Conservation (phyloP, 2,113 vertebrate genomes). For the Cryptotis parvus region DNA sequence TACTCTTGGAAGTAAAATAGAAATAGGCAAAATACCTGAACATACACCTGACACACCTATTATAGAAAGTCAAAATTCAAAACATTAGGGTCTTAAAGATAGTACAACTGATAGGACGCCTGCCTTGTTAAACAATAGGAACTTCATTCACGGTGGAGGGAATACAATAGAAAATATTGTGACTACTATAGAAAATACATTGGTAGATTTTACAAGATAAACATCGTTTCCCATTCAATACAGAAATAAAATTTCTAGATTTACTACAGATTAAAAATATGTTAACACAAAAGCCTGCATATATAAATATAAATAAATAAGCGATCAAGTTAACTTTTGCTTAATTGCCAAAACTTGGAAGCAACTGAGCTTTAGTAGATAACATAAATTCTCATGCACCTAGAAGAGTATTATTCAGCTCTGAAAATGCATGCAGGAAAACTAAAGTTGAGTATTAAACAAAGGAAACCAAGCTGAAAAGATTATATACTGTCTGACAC, state of each 20-base stretch:
- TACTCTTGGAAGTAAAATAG: too few relatives aligned
- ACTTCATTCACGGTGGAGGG: not conserved
- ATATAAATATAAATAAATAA: not conserved
- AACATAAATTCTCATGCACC: too few relatives aligned
- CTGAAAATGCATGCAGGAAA: not conserved
- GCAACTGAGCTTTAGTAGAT: not conserved
- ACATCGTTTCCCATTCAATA: not conserved
- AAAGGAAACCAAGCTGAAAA: slow-evolving; percentile 6
- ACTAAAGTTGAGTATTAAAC: not conserved
- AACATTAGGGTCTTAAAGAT: not conserved
- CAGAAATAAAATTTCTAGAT: not conserved
- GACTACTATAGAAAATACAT: not conserved
- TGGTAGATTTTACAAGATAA: not conserved
- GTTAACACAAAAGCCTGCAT: too few relatives aligned
- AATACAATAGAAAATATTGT: not conserved
- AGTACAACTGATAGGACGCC: too few relatives aligned
- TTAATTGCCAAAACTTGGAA: slow-evolving; percentile 1
- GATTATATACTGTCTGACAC: not conserved
- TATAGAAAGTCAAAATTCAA: not conserved
- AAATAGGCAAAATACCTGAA: not conserved
- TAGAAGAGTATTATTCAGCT: not conserved
- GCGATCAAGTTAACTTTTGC: too few relatives aligned
- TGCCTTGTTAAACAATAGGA: not conserved
- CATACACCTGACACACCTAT: not conserved
- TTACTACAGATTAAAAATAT: too few relatives aligned